These are phyloP conservation scores for Dicycla oo DNA, from an alignment of 2,888 invertebrate genomes.

Conservation along the genomic window DNA sequence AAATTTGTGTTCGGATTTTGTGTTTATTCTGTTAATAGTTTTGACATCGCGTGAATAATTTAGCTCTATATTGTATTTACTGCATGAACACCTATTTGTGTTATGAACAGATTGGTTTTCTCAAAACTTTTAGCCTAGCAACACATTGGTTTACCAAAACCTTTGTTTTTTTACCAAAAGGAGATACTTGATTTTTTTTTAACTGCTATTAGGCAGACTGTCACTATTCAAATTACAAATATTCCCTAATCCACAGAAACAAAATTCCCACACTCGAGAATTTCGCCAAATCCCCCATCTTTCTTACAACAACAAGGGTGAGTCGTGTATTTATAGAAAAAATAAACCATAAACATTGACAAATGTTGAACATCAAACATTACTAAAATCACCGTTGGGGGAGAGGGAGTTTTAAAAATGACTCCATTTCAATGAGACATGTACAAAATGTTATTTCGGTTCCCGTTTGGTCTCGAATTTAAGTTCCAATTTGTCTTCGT, in stretches of 20 bases:
- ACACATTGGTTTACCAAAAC: not conserved
- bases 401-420: slow-evolving; percentile 82
- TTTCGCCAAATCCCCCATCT: slow-evolving; percentile 56
- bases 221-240: not conserved
- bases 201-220: not conserved
- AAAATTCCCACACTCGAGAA: slow-evolving; percentile 48
- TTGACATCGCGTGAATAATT: not conserved
- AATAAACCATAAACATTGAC: slow-evolving; percentile 80
- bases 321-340: slow-evolving; percentile 67
- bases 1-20: slow-evolving; percentile 4
- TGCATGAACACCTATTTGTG: not conserved
- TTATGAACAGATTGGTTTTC: not conserved
- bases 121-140: not conserved
- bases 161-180: not conserved
- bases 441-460: slow-evolving; percentile 78
- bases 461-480: slow-evolving; percentile 70
- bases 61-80: not conserved
- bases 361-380: slow-evolving; percentile 82
- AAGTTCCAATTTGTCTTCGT: slow-evolving; percentile 68
- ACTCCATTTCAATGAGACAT: slow-evolving; percentile 79
- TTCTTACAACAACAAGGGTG: slow-evolving; percentile 48
- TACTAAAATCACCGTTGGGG: slow-evolving; percentile 71
- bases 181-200: not conserved
- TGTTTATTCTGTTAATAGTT: not conserved
- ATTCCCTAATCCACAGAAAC: not conserved